These are phyloP conservation scores for Martes martes DNA, from an alignment of 2,113 vertebrate genomes.

Conservation along the genomic window DNA sequence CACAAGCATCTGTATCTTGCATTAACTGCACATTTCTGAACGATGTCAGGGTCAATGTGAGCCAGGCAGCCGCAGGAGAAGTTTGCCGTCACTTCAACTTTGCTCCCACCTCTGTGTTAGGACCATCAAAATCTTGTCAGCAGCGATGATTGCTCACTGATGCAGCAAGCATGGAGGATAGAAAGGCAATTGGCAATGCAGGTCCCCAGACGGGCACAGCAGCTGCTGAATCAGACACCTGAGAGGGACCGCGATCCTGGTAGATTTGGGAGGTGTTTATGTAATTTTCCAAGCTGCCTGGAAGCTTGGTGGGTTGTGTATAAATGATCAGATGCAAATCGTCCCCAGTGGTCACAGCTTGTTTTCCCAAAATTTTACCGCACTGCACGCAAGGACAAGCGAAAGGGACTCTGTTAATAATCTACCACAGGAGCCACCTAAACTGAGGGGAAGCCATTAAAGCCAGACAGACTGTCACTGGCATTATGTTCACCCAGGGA, in stretches of 20 bases:
- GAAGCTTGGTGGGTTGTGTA: slow-evolving; percentile 29
- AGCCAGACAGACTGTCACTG: not conserved
- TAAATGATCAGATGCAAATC: slow-evolving; percentile 59
- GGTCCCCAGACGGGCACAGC: slow-evolving; percentile 20
- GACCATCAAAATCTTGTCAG: slow-evolving; percentile 42
- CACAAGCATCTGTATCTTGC: not conserved
- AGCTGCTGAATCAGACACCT: slow-evolving; percentile 39
- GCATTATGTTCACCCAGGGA: not conserved
- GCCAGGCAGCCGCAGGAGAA: slow-evolving; percentile 32
- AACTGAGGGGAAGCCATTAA: not conserved
- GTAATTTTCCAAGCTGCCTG: slow-evolving; percentile 43
- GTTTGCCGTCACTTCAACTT: slow-evolving; percentile 58
- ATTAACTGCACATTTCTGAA: slow-evolving; percentile 29
- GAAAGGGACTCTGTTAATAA: slow-evolving; percentile 29
- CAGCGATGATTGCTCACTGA: slow-evolving; percentile 37
- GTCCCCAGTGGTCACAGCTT: slow-evolving; percentile 43
- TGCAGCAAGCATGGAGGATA: not conserved
- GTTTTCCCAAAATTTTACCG: slow-evolving; percentile 46
- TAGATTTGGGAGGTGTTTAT: slow-evolving; percentile 26
- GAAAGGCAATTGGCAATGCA: slow-evolving; percentile 16
- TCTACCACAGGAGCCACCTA: not conserved
- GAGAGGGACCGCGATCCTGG: not conserved
- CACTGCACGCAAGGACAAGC: slow-evolving; percentile 26
- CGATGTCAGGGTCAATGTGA: not conserved
- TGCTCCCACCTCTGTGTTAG: slow-evolving; percentile 27